Evolutionary conservation across 2,797 vertebrate genomes (phyloP), one percentile per base, ranked within the genome.

Genomic region (Alauda arvensis): DNA sequence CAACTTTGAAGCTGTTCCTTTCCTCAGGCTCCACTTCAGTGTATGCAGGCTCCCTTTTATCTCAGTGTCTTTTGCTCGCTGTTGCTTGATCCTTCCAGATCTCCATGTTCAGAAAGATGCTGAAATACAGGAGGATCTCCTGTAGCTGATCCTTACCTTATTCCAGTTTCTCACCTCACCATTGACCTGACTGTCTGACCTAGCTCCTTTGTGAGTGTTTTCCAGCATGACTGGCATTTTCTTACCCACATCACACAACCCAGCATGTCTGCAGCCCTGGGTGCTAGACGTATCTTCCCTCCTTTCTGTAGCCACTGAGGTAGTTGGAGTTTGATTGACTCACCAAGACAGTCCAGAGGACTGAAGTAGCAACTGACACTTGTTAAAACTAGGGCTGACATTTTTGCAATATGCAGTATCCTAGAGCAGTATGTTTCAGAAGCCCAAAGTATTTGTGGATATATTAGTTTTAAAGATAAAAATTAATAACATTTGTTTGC

Each of bases 1-100:
- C 43, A 75, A 56, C 63, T 88, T 68, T 66, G 76, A 93, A 91
- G 66, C 56, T 62, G 28, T 80, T 92, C 37, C 51, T 61, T 86
- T 85, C 72, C 68, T 86, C 39, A 75, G 76, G 28, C 69, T 69
- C 68, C 68, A 71, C 65, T 70, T 93, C 31, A 59, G 62, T 51
- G 23, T 67, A 13, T 16, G 34, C 33, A 75, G 39, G 14, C 24
- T 88, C 24, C 37, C 62, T 90, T 69, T 78, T 56, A 24, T 77
- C 40, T 77, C 46, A 14, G 1, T 40, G 13, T 69, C 72, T 85
- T 77, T 59, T 83, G 62, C 82, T 85, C 51, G n/a, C 18, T 71
- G 59, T 14, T 29, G 23, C 46, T 80, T 0, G 0, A 34, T 75
- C 62, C 59, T 48, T 68, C 52, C 1, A 2, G 19, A 42, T 71